These are phyloP conservation scores for Hemicordylus capensis DNA, from an alignment of 2,113 vertebrate species.

Conservation along the genomic window DNA sequence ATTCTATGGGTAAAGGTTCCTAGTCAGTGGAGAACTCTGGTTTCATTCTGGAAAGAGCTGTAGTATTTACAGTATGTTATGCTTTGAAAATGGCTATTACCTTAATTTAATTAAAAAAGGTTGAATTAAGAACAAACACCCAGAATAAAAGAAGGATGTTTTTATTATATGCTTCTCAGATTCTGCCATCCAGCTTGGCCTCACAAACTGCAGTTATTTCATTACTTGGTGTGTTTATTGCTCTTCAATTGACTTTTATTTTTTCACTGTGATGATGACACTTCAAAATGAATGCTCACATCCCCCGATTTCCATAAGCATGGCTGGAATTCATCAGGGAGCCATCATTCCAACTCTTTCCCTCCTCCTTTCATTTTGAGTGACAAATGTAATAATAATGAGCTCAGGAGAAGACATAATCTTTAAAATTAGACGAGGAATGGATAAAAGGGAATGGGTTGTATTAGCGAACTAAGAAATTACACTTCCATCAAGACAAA, in stretches of 20 bases:
- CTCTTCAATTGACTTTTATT: slow-evolving; percentile 49
- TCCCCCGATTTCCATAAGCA: slow-evolving; percentile 54
- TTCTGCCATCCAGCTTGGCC: neutral
- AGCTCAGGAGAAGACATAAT: slow-evolving; percentile 63
- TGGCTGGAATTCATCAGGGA: slow-evolving; percentile 59
- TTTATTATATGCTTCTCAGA: neutral
- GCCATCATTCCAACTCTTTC: slow-evolving; percentile 54
- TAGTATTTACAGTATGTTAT: neutral
- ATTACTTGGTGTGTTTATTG: slow-evolving; percentile 19
- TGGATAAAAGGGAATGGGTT: slow-evolving; percentile 53
- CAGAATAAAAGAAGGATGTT: neutral
- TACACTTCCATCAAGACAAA: slow-evolving; percentile 65
- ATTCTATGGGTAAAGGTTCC: neutral
- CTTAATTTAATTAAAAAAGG: slow-evolving; percentile 3
- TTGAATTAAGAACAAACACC: neutral
- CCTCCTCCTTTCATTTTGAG: slow-evolving; percentile 62
- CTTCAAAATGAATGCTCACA: slow-evolving; percentile 55
- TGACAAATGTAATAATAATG: slow-evolving; percentile 66
- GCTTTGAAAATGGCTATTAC: neutral
- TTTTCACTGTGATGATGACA: slow-evolving; percentile 40
- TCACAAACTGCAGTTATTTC: slow-evolving; percentile 22
- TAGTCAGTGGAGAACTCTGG: neutral
- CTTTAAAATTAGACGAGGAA: slow-evolving; percentile 64
- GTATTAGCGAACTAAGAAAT: slow-evolving; percentile 65
- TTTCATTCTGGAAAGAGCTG: neutral